These are phyloP conservation scores for Crax fasciolata DNA, from an alignment of 2,797 vertebrate species.

Conservation along the genomic window DNA sequence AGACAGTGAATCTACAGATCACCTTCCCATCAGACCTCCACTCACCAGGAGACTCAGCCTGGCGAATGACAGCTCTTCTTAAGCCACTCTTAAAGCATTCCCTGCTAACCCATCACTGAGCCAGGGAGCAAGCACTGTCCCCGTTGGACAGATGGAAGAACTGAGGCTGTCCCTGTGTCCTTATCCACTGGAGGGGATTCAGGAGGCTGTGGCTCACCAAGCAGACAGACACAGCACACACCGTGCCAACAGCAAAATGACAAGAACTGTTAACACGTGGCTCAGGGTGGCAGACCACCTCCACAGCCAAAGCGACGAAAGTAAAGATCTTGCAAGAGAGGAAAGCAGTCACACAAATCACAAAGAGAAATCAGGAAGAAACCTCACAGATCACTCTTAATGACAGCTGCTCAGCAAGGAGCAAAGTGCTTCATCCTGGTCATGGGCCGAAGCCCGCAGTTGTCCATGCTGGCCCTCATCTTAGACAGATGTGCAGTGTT, in stretches of 20 bases:
- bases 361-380: background rate
- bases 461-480: slow-evolving; percentile 38
- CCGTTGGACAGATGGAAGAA: background rate
- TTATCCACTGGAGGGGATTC: fast-evolving
- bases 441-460: slow-evolving; percentile 11
- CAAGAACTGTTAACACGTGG: background rate
- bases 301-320: background rate
- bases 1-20: background rate
- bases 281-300: background rate
- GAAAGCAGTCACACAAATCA: background rate
- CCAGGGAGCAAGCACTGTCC: background rate
- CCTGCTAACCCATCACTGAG: background rate
- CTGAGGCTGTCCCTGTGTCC: background rate
- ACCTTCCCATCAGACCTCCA: background rate
- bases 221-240: background rate
- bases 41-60: background rate
- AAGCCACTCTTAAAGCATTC: background rate
- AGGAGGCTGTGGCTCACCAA: background rate
- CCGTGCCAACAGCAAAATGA: fast-evolving
- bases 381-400: slow-evolving; percentile 61
- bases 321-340: background rate
- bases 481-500: slow-evolving; percentile 25
- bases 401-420: slow-evolving; percentile 71
- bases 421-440: slow-evolving; percentile 51
- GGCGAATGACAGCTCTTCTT: background rate